These are phyloP conservation scores for Drosophila oshimai DNA, from an alignment of 1,140 invertebrate species.

Conservation along the genomic window DNA sequence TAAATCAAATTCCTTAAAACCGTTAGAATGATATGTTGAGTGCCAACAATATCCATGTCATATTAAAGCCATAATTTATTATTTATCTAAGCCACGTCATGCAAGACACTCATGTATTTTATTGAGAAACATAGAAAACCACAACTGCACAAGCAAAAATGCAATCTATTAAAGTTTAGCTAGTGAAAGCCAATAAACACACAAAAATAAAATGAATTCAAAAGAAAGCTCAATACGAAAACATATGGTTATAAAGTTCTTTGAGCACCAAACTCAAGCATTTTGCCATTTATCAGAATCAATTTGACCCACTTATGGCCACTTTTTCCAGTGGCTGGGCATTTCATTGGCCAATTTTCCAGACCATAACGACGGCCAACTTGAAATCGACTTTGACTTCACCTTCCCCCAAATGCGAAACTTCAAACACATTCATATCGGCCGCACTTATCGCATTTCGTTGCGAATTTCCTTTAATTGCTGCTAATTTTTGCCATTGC, in stretches of 20 bases:
- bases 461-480: constrained; percentile 72
- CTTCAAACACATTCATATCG: constrained; percentile 67
- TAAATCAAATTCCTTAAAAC: too few relatives aligned
- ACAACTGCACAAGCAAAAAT: background rate
- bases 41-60: too few relatives aligned
- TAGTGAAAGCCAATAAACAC: background rate
- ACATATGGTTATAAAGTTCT: constrained; percentile 13
- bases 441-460: constrained; percentile 43
- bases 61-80: too few relatives aligned
- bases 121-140: background rate
- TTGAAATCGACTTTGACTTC: constrained; percentile 28
- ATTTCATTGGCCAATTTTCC: constrained; percentile 30
- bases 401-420: constrained; percentile 26
- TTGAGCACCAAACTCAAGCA: background rate
- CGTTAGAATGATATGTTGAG: too few relatives aligned
- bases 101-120: background rate
- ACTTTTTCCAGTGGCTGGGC: constrained; percentile 8
- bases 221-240: constrained; percentile 14
- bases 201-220: background rate
- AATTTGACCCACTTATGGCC: constrained; percentile 35
- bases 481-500: constrained; percentile 54
- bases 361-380: constrained; percentile 10
- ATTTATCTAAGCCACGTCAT: too few relatives aligned
- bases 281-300: constrained; percentile 32
- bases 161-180: background rate